Evolutionary conservation across 2,797 vertebrate species (phyloP).

Genomic region (Hoplostethus mediterraneus): DNA sequence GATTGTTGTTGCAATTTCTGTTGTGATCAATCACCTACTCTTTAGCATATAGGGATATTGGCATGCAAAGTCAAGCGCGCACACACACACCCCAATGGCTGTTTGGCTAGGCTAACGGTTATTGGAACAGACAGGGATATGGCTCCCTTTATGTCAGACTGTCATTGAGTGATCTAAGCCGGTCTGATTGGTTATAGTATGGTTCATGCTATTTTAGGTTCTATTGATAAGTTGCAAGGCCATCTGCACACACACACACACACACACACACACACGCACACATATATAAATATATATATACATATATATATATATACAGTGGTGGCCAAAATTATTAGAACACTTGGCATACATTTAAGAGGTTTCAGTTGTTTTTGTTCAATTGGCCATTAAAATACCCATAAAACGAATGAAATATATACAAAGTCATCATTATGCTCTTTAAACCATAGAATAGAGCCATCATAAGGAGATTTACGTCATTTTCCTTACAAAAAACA

Average conservation of each 20-base stretch:
- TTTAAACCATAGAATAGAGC: no score
- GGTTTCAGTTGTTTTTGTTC: no score
- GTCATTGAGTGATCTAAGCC: neutral
- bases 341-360: no score
- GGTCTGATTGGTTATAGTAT: neutral
- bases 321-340: no score
- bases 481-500: no score
- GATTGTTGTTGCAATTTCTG: neutral
- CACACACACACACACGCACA: neutral
- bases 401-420: no score
- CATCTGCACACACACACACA: neutral
- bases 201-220: conserved; percentile 3
- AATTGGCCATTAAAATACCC: no score
- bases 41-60: neutral
- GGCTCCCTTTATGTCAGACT: neutral
- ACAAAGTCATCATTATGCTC: no score
- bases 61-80: neutral
- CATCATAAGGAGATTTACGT: no score
- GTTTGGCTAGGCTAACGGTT: neutral
- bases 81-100: conserved; percentile 3
- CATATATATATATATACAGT: no score
- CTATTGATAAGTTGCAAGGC: conserved; percentile 5
- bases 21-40: neutral
- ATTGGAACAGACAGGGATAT: neutral
- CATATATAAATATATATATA: neutral